Evolutionary conservation across 2,113 vertebrate species (phyloP).

Genomic region (Glaucomys volans): DNA sequence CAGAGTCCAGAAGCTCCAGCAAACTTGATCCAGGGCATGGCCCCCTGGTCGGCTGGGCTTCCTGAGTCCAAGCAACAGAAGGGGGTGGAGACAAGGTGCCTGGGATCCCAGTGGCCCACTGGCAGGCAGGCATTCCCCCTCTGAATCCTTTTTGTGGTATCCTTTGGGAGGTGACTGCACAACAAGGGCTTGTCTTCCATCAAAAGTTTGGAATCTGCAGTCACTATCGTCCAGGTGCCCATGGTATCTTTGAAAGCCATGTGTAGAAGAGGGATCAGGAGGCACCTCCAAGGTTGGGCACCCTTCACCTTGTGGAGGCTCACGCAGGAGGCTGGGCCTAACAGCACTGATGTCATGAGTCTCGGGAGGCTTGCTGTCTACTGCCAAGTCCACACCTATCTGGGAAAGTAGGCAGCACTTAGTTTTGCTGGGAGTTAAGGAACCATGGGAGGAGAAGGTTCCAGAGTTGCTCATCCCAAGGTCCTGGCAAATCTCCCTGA

Average conservation of each 20-base stretch:
- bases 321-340: not conserved
- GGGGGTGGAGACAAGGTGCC: not conserved
- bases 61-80: not conserved
- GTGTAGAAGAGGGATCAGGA: too few species aligned
- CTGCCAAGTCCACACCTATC: accelerated
- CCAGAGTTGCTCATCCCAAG: not conserved
- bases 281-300: too few species aligned
- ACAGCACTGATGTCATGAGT: accelerated
- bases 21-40: not conserved
- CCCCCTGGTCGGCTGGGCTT: conserved; percentile 24
- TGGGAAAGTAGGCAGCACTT: too few species aligned
- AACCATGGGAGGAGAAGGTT: not conserved
- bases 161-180: not conserved
- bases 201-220: not conserved
- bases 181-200: not conserved
- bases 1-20: not conserved
- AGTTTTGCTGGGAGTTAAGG: not conserved
- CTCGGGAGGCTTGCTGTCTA: not conserved
- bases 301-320: too few species aligned
- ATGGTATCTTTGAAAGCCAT: too few species aligned
- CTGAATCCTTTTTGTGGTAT: too few species aligned
- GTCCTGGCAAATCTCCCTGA: accelerated
- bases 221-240: too few species aligned
- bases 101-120: not conserved
- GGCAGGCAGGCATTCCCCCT: not conserved